phyloP scores from a whole-genome alignment of 2,888 invertebrate species.

The Yponomeuta sedellus region DNA sequence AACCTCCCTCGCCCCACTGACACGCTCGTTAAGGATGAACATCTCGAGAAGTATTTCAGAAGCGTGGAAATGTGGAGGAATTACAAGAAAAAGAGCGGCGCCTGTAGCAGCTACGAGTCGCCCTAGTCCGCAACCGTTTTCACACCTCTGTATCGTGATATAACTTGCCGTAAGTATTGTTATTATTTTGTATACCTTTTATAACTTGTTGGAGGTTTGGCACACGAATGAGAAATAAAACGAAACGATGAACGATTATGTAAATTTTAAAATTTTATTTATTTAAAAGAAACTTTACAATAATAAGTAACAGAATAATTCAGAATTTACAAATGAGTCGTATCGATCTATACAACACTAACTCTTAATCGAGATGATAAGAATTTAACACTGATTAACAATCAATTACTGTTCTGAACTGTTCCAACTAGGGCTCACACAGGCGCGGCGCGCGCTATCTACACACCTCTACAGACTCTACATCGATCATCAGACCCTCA shows the following conservation, averaged over 20 bases:
- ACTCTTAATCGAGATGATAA: slow-evolving; percentile 74
- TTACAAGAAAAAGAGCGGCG: neutral
- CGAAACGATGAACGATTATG: slow-evolving; percentile 67
- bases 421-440: slow-evolving; percentile 53
- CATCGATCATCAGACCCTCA: slow-evolving; percentile 6
- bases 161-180: neutral
- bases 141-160: slow-evolving; percentile 1
- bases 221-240: slow-evolving; percentile 42
- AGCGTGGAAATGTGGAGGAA: slow-evolving; percentile 55
- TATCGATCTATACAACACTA: slow-evolving; percentile 75
- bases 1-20: slow-evolving; percentile 38
- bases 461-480: slow-evolving; percentile 53
- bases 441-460: slow-evolving; percentile 27
- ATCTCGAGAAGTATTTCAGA: slow-evolving; percentile 58
- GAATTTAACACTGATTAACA: slow-evolving; percentile 74
- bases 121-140: neutral
- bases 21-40: slow-evolving; percentile 45
- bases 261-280: slow-evolving; percentile 74
- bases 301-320: slow-evolving; percentile 67
- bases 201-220: neutral
- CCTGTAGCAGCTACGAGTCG: slow-evolving; percentile 20
- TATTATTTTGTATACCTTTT: neutral
- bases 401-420: slow-evolving; percentile 67
- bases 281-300: slow-evolving; percentile 72
- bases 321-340: slow-evolving; percentile 70